Evolutionary conservation across 2,113 vertebrate species (phyloP), one percentile per base, ranked within the genome.

Genomic region (Redunca redunca): DNA sequence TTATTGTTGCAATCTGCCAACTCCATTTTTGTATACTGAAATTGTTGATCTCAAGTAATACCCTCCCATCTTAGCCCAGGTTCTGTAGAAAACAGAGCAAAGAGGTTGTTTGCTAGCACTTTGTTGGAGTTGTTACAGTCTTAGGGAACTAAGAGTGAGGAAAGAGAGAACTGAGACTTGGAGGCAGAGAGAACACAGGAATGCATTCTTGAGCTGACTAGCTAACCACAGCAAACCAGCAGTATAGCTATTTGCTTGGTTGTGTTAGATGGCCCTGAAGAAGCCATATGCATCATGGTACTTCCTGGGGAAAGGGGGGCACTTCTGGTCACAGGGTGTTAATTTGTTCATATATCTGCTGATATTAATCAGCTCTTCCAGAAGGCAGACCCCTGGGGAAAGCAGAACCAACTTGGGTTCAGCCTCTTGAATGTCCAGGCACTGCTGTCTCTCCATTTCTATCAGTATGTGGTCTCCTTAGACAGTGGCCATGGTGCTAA

Each of bases 241-340:
- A 3, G 3, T 11, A 1, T 7, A 7, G 2, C 21, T 43, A 0
- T 12, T 4, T 77, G 21, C n/a, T 52, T 50, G 4, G 14, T 11
- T 11, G 1, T 80, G 30, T 78, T 7, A 2, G 19, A 67, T 2
- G n/a, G 25, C 82, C 80, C 19, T 23, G 25, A 11, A 81, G 53
- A 50, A 36, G 6, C 67, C 14, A 3, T 28, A 5, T 36, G 10
- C 8, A 30, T 25, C 25, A 4, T 33, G 78, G 21, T 7, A 26
- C 50, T 57, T 50, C 53, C 40, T 43, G 11, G 52, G 74, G 30
- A 33, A 91, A 12, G 13, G 25, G 23, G 9, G 46, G 7, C 13
- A 14, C 26, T 50, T 48, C 7, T 74, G 52, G 64, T 46, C 60
- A 36, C 2, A 16, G 40, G 53, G 26, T 57, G 8, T 84, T 84